These are phyloP conservation scores for Monochamus saltuarius DNA, from an alignment of 1,140 invertebrate genomes.

Conservation along the genomic window DNA sequence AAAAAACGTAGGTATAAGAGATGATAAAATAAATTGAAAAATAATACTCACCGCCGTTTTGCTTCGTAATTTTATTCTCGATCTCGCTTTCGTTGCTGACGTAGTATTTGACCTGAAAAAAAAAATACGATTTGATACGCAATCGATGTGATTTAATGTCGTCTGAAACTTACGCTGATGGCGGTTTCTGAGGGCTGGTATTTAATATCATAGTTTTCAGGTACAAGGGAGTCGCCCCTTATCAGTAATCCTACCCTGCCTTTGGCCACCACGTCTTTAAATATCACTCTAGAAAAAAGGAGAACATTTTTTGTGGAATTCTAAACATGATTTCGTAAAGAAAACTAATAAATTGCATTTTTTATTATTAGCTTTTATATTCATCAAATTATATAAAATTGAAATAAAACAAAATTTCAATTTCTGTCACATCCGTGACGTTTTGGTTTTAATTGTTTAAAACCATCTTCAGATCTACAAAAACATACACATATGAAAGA, in stretches of 20 bases:
- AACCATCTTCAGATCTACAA: too few species aligned
- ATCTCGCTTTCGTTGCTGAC: conserved; percentile 30
- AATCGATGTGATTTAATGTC: not conserved
- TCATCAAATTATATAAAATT: too few species aligned
- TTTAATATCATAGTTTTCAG: conserved; percentile 40
- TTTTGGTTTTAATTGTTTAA: too few species aligned
- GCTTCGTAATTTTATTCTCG: conserved; percentile 33
- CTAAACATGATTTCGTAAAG: too few species aligned
- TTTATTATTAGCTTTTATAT: too few species aligned
- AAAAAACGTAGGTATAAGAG: too few species aligned
- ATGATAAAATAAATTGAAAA: not conserved
- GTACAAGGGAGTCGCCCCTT: conserved; percentile 41
- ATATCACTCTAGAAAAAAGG: conserved; percentile 23
- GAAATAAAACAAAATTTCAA: too few species aligned
- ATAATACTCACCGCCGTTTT: conserved; percentile 34
- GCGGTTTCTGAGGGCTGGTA: conserved; percentile 32
- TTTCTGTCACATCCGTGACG: too few species aligned
- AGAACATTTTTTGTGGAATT: too few species aligned
- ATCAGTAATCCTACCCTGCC: conserved; percentile 40
- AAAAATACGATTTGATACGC: not conserved
- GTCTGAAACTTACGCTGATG: conserved; percentile 34
- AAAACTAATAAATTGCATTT: too few species aligned
- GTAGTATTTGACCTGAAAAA: conserved; percentile 38
- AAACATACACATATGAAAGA: too few species aligned
- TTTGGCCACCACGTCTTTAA: conserved; percentile 27